A percentile compares a stretch with the other conserved stretches of the same genome.
Evolutionary conservation across 1,140 invertebrate species (phyloP).

Genomic region (Conus betulinus): DNA sequence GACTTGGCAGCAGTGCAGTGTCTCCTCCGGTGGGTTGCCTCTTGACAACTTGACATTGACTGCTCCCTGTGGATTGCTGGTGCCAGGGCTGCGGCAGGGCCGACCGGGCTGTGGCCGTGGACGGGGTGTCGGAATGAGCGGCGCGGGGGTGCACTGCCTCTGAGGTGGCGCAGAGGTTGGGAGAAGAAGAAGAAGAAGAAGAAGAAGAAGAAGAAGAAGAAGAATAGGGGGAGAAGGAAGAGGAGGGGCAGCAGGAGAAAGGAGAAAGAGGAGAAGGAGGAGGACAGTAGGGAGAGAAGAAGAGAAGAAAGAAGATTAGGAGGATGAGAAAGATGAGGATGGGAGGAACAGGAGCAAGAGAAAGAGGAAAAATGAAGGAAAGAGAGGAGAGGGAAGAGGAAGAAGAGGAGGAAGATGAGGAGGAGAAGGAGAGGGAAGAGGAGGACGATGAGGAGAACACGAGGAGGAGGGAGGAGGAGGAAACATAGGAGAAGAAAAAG

Average conservation of each 20-base stretch:
- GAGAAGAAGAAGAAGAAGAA: background rate
- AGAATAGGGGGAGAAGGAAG: background rate
- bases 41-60: no score
- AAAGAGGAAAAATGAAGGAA: background rate
- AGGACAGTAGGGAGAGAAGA: background rate
- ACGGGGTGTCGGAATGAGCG: no score
- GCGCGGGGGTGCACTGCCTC: no score
- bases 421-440: background rate
- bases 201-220: background rate
- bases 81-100: no score
- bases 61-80: no score
- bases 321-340: background rate
- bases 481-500: no score
- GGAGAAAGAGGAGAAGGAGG: background rate
- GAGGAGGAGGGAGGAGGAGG: no score
- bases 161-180: no score
- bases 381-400: background rate
- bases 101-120: no score
- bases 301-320: background rate
- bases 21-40: no score
- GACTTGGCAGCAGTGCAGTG: no score
- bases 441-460: background rate
- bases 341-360: background rate
- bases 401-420: background rate
- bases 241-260: background rate